Conservation (phyloP, 2,888 invertebrate species). For the Nasonovia ribisnigri region DNA sequence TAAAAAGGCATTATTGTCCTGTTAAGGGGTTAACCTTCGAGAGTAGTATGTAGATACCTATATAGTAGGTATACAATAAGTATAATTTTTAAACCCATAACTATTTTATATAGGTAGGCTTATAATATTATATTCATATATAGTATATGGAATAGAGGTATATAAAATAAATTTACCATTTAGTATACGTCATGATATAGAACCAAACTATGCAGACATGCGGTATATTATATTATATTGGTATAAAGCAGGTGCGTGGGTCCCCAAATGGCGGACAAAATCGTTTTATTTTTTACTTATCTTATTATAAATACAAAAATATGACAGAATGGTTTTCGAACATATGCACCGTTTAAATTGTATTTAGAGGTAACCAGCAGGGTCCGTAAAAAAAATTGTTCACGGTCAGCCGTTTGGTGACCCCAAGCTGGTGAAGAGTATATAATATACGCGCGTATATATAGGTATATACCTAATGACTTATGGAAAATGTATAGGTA, state of each 20-base stretch:
- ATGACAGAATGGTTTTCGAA: neutral
- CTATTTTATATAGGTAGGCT: neutral
- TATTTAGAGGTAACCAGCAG: neutral
- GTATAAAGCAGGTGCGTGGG: neutral
- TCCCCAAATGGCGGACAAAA: neutral
- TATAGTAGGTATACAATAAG: neutral
- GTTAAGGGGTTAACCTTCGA: neutral
- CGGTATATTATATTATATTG: neutral
- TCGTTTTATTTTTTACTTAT: conserved; percentile 8
- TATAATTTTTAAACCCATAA: neutral
- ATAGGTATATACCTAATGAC: neutral
- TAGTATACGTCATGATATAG: neutral
- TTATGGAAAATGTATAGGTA: neutral
- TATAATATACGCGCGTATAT: neutral
- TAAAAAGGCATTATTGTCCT: neutral
- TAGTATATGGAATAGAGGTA: neutral
- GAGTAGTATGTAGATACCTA: neutral
- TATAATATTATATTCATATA: neutral
- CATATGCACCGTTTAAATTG: neutral
- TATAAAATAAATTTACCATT: conserved; percentile 2
- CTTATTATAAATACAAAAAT: neutral
- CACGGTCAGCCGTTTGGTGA: conserved; percentile 1
- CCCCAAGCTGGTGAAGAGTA: neutral
- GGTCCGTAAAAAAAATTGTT: conserved; percentile 6
- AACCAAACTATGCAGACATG: neutral